These are phyloP conservation scores for Brachionus koreanus DNA, from an alignment of 1,140 invertebrate species.

Conservation along the genomic window DNA sequence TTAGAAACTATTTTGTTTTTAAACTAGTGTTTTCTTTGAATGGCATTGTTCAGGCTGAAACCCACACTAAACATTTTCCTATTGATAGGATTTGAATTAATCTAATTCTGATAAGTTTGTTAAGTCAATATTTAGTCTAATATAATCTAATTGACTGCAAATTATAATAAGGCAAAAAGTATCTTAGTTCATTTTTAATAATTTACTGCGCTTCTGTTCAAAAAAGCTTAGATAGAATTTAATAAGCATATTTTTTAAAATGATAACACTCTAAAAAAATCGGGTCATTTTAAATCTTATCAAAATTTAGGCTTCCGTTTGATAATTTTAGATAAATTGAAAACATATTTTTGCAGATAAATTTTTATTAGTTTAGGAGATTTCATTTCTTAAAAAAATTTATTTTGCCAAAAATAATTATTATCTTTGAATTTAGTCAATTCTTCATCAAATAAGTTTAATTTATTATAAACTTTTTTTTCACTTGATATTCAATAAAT, in stretches of 20 bases:
- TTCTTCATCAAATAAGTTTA: too few species aligned
- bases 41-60: not conserved
- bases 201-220: not conserved
- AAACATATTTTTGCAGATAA: too few species aligned
- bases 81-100: not conserved
- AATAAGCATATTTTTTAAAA: not conserved
- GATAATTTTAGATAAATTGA: too few species aligned
- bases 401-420: too few species aligned
- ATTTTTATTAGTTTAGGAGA: too few species aligned
- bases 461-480: too few species aligned
- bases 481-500: too few species aligned
- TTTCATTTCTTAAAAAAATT: too few species aligned
- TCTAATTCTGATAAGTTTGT: not conserved
- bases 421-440: too few species aligned
- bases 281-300: too few species aligned
- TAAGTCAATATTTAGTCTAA: not conserved
- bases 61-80: not conserved
- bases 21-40: not conserved
- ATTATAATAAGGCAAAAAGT: not conserved
- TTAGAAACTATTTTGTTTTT: not conserved
- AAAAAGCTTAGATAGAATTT: not conserved
- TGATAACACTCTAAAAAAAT: too few species aligned
- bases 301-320: too few species aligned
- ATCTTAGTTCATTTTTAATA: not conserved
- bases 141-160: not conserved